A percentile compares a stretch with the other conserved stretches of the same genome.
Evolutionary conservation across 2,113 vertebrate genomes (phyloP).

Genomic region (Tychaedon coryphoeus): DNA sequence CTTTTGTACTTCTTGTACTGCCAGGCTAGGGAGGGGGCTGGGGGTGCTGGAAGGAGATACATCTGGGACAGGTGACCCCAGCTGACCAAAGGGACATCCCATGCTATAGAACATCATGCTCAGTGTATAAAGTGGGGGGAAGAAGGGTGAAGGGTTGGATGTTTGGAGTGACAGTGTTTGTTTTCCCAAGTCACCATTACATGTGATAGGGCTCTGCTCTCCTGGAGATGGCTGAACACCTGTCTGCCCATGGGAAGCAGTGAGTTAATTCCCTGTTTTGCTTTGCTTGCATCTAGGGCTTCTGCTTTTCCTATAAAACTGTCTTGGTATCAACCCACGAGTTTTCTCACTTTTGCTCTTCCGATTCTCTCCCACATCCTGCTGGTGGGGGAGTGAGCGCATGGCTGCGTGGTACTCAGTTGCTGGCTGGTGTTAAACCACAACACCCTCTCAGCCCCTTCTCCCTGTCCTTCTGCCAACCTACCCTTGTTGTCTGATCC

Average conservation of each 20-base stretch:
- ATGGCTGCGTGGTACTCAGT: neutral
- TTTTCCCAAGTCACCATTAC: neutral
- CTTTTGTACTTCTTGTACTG: neutral
- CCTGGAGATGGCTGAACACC: neutral
- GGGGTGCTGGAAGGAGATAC: neutral
- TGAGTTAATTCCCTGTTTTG: neutral
- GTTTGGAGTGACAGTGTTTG: rapidly evolving
- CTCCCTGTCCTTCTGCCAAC: neutral
- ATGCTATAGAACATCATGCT: neutral
- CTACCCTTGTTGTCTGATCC: rapidly evolving
- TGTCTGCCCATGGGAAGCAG: neutral
- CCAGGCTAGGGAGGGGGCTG: rapidly evolving
- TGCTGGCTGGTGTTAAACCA: neutral
- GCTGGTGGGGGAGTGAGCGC: neutral
- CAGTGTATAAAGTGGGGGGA: neutral
- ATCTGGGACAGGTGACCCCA: neutral
- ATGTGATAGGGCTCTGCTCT: neutral
- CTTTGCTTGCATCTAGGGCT: neutral
- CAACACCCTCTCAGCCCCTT: neutral
- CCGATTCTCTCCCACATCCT: neutral
- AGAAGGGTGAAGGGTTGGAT: rapidly evolving
- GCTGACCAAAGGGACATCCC: neutral
- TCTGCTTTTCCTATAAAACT: neutral
- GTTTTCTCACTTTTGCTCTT: neutral
- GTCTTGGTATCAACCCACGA: neutral